These are phyloP conservation scores for Trachelus troglodyta DNA, from an alignment of 2,888 invertebrate species.

Conservation along the genomic window DNA sequence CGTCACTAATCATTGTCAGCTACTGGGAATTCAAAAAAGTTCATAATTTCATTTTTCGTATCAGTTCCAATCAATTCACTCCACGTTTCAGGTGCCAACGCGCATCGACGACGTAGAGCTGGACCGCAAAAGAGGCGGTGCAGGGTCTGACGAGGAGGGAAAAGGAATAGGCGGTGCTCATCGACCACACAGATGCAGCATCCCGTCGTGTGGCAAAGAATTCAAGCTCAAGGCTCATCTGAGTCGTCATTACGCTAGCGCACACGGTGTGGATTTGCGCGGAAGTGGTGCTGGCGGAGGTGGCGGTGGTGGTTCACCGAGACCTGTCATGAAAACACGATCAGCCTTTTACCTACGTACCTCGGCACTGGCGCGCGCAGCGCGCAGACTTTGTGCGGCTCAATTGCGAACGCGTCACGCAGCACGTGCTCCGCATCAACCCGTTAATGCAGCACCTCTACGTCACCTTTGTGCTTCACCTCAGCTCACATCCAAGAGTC, in stretches of 20 bases:
- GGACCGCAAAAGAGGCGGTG: slow-evolving; percentile 60
- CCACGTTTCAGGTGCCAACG: slow-evolving; percentile 52
- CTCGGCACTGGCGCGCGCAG: slow-evolving; percentile 89
- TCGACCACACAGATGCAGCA: slow-evolving; percentile 89
- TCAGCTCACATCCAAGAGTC: slow-evolving; percentile 55
- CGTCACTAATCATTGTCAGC: background rate
- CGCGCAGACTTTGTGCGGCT: slow-evolving; percentile 86
- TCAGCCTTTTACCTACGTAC: slow-evolving; percentile 96
- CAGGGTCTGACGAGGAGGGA: slow-evolving; percentile 62
- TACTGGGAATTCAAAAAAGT: background rate
- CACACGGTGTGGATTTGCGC: slow-evolving; percentile 76
- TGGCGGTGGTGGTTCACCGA: slow-evolving; percentile 71
- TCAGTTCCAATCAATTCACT: background rate
- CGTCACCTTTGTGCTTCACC: slow-evolving; percentile 64
- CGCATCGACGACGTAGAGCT: slow-evolving; percentile 60
- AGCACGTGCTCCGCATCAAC: slow-evolving; percentile 84
- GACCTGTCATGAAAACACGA: slow-evolving; percentile 97
- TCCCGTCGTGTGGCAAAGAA: slow-evolving; percentile 93
- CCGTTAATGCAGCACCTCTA: slow-evolving; percentile 62
- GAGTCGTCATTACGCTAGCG: slow-evolving; percentile 92
- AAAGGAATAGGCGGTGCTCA: slow-evolving; percentile 74
- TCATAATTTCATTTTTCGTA: background rate
- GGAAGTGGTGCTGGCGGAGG: slow-evolving; percentile 46
- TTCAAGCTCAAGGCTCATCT: slow-evolving; percentile 96
- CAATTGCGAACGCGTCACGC: slow-evolving; percentile 86